phyloP scores from a whole-genome alignment of 1,140 invertebrate genomes.

The Cardiocondyla obscurior region DNA sequence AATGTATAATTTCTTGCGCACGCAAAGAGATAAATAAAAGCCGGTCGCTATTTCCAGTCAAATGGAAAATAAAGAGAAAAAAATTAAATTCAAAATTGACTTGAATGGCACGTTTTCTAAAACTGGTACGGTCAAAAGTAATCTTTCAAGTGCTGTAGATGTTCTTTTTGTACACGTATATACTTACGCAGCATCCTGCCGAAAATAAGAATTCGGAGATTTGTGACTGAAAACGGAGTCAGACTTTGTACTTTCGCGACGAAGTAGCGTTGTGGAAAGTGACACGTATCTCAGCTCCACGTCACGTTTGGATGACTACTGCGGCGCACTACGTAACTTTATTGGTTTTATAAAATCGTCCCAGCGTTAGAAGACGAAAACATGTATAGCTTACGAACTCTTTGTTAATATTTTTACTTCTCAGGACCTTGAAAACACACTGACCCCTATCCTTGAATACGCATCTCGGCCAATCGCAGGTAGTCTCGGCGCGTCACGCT shows the following conservation, averaged over 20 bases:
- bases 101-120: too few species aligned
- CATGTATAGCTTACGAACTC: neutral
- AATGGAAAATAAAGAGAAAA: neutral
- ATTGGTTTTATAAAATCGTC: neutral
- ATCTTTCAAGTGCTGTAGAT: neutral
- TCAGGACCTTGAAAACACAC: conserved; percentile 11
- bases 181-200: neutral
- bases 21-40: neutral
- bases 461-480: neutral
- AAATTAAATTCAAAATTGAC: neutral
- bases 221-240: neutral
- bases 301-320: neutral
- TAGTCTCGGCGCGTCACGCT: neutral
- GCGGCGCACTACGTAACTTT: neutral
- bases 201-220: neutral
- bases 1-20: too few species aligned
- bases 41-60: neutral
- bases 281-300: neutral
- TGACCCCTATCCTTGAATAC: conserved; percentile 19
- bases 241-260: too few species aligned
- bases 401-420: neutral
- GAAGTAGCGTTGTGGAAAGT: neutral
- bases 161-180: neutral
- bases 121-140: neutral
- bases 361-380: neutral